Evolutionary conservation across 2,113 vertebrate genomes (phyloP).

Genomic region (rat (Rattus norvegicus)): GRCr8 NC_086019.1:104579501-104580000

Average conservation of each 20-base stretch:
- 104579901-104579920: neutral
- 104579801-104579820: constrained; percentile 91
- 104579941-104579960: constrained; percentile 88
- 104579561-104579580: constrained; percentile 86
- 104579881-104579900: accelerated
- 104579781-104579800: constrained; percentile 91
- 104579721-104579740: neutral
- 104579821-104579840: constrained; percentile 94
- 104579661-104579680: neutral
- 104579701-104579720: neutral
- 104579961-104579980: constrained; percentile 95
- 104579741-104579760: constrained; percentile 90
- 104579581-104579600: constrained; percentile 90
- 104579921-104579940: neutral
- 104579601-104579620: constrained; percentile 84
- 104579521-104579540: constrained; percentile 6
- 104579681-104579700: neutral
- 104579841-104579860: constrained; percentile 65
- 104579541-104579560: constrained; percentile 86
- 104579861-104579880: accelerated
- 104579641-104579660: neutral
- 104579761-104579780: constrained; percentile 93
- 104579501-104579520: neutral
- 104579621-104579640: neutral
- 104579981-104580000: constrained; percentile 91